These are phyloP conservation scores for Anoplolepis gracilipes DNA, from an alignment of 1,140 invertebrate genomes.

Conservation along the genomic window DNA sequence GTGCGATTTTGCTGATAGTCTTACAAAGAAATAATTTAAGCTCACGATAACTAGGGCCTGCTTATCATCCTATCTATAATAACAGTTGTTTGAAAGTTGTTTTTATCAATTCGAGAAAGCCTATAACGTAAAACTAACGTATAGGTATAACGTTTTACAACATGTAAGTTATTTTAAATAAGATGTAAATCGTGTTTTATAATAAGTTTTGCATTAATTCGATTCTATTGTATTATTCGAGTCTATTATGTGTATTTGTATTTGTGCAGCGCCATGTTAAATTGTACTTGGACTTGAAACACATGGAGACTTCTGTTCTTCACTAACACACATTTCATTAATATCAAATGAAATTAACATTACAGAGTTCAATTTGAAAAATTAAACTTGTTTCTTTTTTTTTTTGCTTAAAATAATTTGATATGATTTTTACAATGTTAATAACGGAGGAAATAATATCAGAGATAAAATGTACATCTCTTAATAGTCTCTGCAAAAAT, in stretches of 20 bases:
- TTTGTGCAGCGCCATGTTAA: neutral
- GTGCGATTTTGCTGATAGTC: conserved; percentile 31
- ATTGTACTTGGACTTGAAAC: neutral
- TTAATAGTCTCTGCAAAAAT: neutral
- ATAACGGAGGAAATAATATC: neutral
- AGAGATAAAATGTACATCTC: neutral
- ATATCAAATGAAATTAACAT: neutral
- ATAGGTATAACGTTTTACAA: too few species aligned
- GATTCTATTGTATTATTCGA: neutral
- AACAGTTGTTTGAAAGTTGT: neutral
- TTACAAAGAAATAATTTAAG: conserved; percentile 35
- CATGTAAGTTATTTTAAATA: neutral
- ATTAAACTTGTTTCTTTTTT: too few species aligned
- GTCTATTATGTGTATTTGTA: neutral
- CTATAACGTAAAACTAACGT: neutral
- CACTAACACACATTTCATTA: neutral
- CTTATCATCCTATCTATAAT: conserved; percentile 16
- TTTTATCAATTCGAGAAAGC: neutral
- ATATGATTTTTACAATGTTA: neutral
- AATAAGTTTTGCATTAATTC: neutral
- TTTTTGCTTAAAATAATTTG: neutral
- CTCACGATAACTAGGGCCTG: neutral
- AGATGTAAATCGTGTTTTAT: neutral
- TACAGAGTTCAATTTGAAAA: too few species aligned
- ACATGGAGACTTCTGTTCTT: neutral